Evolutionary conservation across 2,113 vertebrate species (phyloP).

Genomic region (Drymodes brunneopygia): DNA sequence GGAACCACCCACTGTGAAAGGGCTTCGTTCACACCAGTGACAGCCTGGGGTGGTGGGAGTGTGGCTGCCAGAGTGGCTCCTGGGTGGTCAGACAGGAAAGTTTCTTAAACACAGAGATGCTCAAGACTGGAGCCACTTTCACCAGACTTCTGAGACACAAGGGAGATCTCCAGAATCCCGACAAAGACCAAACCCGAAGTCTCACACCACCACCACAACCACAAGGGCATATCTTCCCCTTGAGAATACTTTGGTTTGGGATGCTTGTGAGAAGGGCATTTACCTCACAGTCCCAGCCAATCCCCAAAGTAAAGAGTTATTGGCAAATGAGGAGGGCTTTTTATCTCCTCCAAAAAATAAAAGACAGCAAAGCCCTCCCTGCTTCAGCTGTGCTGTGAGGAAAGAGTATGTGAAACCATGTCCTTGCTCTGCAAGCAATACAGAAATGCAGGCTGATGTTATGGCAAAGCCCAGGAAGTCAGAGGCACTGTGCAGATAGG

Average conservation of each 20-base stretch:
- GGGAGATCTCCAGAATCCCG: background rate
- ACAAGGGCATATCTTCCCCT: background rate
- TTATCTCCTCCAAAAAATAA: background rate
- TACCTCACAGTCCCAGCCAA: background rate
- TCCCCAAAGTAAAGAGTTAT: background rate
- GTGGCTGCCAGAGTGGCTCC: background rate
- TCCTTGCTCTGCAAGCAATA: background rate
- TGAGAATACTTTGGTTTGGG: background rate
- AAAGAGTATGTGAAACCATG: background rate
- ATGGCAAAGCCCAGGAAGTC: background rate
- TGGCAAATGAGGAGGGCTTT: background rate
- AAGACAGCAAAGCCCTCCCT: background rate
- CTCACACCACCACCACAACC: background rate
- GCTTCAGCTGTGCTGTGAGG: background rate
- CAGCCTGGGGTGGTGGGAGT: background rate
- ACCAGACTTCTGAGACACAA: background rate
- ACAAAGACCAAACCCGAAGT: background rate
- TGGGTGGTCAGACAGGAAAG: background rate
- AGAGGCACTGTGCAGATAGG: background rate
- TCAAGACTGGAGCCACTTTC: background rate
- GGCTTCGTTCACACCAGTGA: background rate
- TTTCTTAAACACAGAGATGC: background rate
- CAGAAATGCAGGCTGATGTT: background rate
- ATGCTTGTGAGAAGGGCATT: background rate
- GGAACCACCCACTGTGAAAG: background rate